A percentile compares a stretch with the other conserved stretches of the same genome.
These are phyloP conservation scores for Salarias fasciatus DNA, from an alignment of 2,797 vertebrate species.

Conservation along the genomic window DNA sequence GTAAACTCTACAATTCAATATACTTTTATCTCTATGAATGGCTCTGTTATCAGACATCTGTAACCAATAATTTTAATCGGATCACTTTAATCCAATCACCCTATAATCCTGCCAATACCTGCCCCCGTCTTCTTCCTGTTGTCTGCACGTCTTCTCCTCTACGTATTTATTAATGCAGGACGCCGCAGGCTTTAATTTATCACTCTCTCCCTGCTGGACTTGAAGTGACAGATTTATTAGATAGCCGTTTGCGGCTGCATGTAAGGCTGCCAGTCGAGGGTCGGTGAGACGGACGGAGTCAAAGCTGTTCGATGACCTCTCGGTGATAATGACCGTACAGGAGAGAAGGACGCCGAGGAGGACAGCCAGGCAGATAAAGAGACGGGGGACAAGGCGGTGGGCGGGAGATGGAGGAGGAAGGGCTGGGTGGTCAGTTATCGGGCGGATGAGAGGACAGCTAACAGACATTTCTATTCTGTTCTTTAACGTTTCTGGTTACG, in stretches of 20 bases:
- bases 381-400: constrained; percentile 27
- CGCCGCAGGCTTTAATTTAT: constrained; percentile 60
- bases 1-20: neutral
- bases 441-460: neutral
- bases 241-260: constrained; percentile 64
- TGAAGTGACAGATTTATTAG: constrained; percentile 77
- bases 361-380: constrained; percentile 61
- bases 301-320: constrained; percentile 73
- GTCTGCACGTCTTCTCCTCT: constrained; percentile 50
- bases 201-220: constrained; percentile 67
- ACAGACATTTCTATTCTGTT: neutral
- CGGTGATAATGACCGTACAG: constrained; percentile 66
- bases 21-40: constrained; percentile 6
- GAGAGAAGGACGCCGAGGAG: constrained; percentile 67
- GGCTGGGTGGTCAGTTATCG: constrained; percentile 24
- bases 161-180: constrained; percentile 60
- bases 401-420: constrained; percentile 26
- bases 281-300: constrained; percentile 61
- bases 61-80: constrained; percentile 54
- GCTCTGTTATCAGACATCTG: constrained; percentile 57
- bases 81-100: constrained; percentile 59
- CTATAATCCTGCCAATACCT: constrained; percentile 50
- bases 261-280: constrained; percentile 55
- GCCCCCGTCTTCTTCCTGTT: constrained; percentile 18
- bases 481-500: too few species aligned